A percentile compares a stretch with the other conserved stretches of the same genome.
Conservation (phyloP, 1,140 invertebrate species). For the Paraescarpia echinospica region DNA sequence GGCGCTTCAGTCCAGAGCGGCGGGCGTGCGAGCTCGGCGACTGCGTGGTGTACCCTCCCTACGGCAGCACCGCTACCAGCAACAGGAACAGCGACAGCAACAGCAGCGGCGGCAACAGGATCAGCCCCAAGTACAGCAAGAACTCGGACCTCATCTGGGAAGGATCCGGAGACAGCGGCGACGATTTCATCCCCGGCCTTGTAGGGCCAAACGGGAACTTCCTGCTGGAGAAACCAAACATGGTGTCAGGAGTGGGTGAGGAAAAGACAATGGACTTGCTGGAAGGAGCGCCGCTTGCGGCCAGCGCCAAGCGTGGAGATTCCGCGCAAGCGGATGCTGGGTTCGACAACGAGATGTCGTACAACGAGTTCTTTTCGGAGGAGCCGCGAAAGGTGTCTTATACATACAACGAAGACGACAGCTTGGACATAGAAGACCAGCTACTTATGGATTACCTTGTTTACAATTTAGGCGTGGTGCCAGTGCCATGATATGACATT, state of each 20-base stretch:
- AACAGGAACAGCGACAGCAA: background rate
- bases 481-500: background rate
- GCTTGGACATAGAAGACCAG: background rate
- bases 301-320: background rate
- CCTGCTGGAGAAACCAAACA: background rate
- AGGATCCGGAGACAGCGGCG: background rate
- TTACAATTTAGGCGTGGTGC: background rate
- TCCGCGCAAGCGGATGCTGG: background rate
- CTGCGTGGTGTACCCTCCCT: background rate
- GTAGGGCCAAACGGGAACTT: background rate
- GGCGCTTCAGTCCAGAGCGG: background rate
- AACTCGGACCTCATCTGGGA: constrained; percentile 1
- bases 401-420: background rate
- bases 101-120: background rate
- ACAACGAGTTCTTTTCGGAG: background rate
- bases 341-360: background rate
- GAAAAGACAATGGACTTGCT: background rate
- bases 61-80: background rate
- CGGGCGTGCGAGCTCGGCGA: background rate
- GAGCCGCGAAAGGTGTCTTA: background rate
- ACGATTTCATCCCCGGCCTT: background rate
- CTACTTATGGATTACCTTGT: background rate
- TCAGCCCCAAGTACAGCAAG: constrained; percentile 11
- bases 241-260: background rate
- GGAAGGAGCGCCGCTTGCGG: background rate